Evolutionary conservation across 2,113 vertebrate genomes (phyloP).

Genomic region (Gallinago media): DNA sequence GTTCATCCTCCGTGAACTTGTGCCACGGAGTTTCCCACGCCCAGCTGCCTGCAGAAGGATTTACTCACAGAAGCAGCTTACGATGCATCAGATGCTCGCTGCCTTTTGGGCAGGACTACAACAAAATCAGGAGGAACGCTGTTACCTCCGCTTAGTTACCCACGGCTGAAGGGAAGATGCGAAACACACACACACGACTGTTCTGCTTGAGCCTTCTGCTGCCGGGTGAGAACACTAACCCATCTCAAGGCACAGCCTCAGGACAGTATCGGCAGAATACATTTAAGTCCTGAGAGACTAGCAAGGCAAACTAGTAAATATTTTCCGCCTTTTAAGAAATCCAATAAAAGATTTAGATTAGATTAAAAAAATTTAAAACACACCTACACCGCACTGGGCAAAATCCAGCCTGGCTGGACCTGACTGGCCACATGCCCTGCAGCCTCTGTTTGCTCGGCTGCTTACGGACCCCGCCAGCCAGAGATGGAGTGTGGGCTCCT

Average conservation of each 20-base stretch:
- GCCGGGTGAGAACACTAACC: fast-evolving
- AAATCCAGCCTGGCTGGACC: not conserved
- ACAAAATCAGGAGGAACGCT: not conserved
- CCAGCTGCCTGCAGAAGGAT: not conserved
- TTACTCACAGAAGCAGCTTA: not conserved
- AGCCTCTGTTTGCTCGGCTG: not conserved
- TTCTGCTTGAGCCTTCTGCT: not conserved
- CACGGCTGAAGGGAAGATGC: not conserved
- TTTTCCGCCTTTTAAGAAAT: not conserved
- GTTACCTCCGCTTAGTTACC: not conserved
- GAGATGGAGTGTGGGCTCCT: fast-evolving
- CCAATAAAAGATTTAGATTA: not conserved
- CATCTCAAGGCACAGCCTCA: not conserved
- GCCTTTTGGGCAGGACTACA: not conserved
- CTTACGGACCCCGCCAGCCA: not conserved
- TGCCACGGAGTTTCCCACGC: not conserved
- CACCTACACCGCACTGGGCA: not conserved
- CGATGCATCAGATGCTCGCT: not conserved
- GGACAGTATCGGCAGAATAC: not conserved
- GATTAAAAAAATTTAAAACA: not conserved
- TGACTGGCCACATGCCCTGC: not conserved
- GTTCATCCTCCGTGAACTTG: fast-evolving
- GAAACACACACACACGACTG: fast-evolving
- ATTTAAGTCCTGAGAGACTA: not conserved
- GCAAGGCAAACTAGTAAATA: not conserved